Evolutionary conservation across 2,888 invertebrate genomes (phyloP).

Genomic region (Ophonus ardosiacus): DNA sequence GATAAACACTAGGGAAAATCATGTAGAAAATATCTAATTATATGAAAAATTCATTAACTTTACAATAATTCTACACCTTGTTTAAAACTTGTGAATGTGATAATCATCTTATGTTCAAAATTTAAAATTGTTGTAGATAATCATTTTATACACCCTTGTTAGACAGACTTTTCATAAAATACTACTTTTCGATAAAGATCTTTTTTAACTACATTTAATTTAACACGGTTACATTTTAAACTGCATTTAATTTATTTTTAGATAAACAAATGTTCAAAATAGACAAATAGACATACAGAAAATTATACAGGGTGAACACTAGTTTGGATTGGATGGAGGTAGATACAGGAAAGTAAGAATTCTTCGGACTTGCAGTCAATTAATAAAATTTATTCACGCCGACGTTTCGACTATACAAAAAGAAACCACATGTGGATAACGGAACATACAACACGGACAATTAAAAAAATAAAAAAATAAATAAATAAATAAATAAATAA

Average conservation of each 20-base stretch:
- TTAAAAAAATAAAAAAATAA: too few relatives aligned
- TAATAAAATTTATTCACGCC: too few relatives aligned
- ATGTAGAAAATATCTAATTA: conserved; percentile 17
- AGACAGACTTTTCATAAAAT: background rate
- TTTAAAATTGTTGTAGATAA: background rate
- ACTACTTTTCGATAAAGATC: background rate
- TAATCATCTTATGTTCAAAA: background rate
- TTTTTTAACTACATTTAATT: background rate
- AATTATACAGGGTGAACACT: too few relatives aligned
- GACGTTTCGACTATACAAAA: too few relatives aligned
- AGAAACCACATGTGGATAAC: too few relatives aligned
- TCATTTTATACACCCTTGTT: background rate
- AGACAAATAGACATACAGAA: too few relatives aligned
- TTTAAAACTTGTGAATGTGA: background rate
- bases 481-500: too few relatives aligned
- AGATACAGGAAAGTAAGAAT: too few relatives aligned
- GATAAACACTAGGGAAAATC: conserved; percentile 15
- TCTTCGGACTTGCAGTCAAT: too few relatives aligned
- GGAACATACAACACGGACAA: too few relatives aligned
- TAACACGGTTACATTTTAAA: background rate
- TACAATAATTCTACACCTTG: conserved; percentile 27
- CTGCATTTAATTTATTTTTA: background rate
- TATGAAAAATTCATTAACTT: conserved; percentile 33
- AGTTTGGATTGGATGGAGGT: too few relatives aligned
- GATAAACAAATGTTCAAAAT: background rate